Base-by-base conservation (phyloP, 2,113 vertebrate genomes). In the Eublepharis macularius region DNA sequence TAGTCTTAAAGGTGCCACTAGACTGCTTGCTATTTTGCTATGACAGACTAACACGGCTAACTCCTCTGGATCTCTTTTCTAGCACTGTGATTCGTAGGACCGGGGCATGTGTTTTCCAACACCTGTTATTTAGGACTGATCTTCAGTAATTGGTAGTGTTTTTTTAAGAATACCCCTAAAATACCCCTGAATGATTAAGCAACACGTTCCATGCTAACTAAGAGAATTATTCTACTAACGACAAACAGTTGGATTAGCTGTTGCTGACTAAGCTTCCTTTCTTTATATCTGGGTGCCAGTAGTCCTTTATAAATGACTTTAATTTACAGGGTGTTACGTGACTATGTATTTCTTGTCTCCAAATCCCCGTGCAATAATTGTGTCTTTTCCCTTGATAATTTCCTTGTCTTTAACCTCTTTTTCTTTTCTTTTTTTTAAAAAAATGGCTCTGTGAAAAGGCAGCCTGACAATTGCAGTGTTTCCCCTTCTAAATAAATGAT, bases 301-400 rank as follows among this genome's bases (percentile, higher is more conserved):
- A 94, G 95, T 92, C 81, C 83, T 92, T 98, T 98, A 98, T 98
- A 98, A 98, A 98, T 98, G 90, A 95, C 96, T 98, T 98, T 98
- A 97, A 98, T 98, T 98, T 98, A 97, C 96, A 93, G 96, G 88
- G 86, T 83, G 86, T 97, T 96, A 95, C 93, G 94, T 96, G 94
- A 95, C 88, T 88, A 47, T 83, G 45, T 90, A 84, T 78, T 88
- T 80, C 90, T 88, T 92, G 93, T 81, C 94, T 95, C 96, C 90
- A 92, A 95, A 92, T 94, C 95, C 96, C 96, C 77, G 65, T 91
- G 93, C 92, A 97, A 96, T 96, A 96, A 94, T 95, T 90, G 83
- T 88, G 86, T 90, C 75, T 65, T 85, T 91, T 92, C 93, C 94
- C 94, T 86, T 47, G 93, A 94, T 93, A 93, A 92, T 96, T 96